Percentiles rank a stretch among this genome's conserved stretches.
Conservation (phyloP, 1,140 invertebrate species). For the Coboldia fuscipes region DNA sequence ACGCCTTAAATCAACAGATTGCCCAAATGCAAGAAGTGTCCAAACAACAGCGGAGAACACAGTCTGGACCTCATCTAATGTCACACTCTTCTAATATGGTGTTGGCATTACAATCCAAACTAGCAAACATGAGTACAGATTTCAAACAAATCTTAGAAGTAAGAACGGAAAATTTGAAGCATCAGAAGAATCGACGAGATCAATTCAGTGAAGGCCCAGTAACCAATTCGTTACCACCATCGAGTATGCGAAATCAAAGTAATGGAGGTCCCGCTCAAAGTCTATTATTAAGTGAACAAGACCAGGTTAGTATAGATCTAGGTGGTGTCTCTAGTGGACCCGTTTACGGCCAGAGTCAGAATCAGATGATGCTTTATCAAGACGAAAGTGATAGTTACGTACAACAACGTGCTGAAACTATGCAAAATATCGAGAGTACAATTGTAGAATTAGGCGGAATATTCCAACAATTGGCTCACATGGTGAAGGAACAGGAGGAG, state of each 20-base stretch:
- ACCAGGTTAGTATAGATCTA: slow-evolving; percentile 56
- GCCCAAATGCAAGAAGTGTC: slow-evolving; percentile 63
- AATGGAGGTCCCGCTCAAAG: slow-evolving; percentile 27
- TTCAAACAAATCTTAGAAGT: slow-evolving; percentile 89
- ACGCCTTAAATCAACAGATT: slow-evolving; percentile 90
- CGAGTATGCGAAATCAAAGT: slow-evolving; percentile 40
- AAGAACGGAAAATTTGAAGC: slow-evolving; percentile 80
- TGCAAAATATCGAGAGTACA: slow-evolving; percentile 98
- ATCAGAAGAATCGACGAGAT: slow-evolving; percentile 81
- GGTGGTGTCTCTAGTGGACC: slow-evolving; percentile 25
- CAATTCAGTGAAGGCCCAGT: slow-evolving; percentile 72
- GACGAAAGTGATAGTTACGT: slow-evolving; percentile 80
- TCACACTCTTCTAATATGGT: slow-evolving; percentile 94
- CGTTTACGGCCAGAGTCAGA: slow-evolving; percentile 18
- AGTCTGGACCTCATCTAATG: slow-evolving; percentile 59
- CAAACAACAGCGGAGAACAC: slow-evolving; percentile 35
- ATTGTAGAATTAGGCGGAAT: slow-evolving; percentile 98
- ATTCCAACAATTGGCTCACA: slow-evolving; percentile 91
- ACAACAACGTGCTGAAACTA: slow-evolving; percentile 82
- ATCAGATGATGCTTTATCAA: slow-evolving; percentile 46
- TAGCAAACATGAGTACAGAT: slow-evolving; percentile 90
- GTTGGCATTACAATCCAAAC: slow-evolving; percentile 78
- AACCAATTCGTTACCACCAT: slow-evolving; percentile 45
- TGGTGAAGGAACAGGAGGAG: slow-evolving; percentile 99
- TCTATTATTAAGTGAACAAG: slow-evolving; percentile 34